A percentile compares a stretch with the other conserved stretches of the same genome.
These are phyloP conservation scores for Oophaga pumilio DNA, from an alignment of 2,113 vertebrate genomes.

Conservation along the genomic window DNA sequence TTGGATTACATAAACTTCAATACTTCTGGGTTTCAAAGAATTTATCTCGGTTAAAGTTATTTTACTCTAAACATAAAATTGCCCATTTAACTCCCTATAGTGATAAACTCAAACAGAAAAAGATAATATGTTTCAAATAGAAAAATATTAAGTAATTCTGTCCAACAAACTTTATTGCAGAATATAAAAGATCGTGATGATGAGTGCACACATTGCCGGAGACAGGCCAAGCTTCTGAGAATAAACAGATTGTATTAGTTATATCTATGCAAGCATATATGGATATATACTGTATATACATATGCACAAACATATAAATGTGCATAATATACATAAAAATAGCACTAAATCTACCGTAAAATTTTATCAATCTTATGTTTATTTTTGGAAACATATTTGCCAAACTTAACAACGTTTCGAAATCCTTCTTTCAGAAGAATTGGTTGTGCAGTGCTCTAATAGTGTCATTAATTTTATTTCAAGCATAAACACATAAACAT, in stretches of 20 bases:
- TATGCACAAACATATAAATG: no score
- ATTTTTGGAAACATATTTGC: no score
- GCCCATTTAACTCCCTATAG: constrained; percentile 10
- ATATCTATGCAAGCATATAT: background rate
- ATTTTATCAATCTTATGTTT: no score
- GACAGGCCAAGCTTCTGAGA: background rate
- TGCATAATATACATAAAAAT: no score
- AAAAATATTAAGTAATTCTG: background rate
- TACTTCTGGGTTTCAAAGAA: constrained; percentile 48
- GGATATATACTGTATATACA: no score
- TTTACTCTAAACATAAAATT: constrained; percentile 31
- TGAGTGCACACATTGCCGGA: background rate
- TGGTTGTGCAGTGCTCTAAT: no score
- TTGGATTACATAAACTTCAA: constrained; percentile 45
- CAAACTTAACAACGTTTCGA: no score
- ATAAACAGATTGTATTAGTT: no score
- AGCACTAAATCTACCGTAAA: no score
- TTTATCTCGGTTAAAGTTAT: constrained; percentile 20
- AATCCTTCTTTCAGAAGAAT: no score
- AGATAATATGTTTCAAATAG: constrained; percentile 23
- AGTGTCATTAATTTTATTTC: no score
- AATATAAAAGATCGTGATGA: background rate
- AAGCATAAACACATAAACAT: no score
- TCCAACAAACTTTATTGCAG: background rate
- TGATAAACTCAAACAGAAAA: constrained; percentile 19